These are phyloP conservation scores for Pseudochirops cupreus DNA, from an alignment of 2,797 vertebrate species.

Conservation along the genomic window DNA sequence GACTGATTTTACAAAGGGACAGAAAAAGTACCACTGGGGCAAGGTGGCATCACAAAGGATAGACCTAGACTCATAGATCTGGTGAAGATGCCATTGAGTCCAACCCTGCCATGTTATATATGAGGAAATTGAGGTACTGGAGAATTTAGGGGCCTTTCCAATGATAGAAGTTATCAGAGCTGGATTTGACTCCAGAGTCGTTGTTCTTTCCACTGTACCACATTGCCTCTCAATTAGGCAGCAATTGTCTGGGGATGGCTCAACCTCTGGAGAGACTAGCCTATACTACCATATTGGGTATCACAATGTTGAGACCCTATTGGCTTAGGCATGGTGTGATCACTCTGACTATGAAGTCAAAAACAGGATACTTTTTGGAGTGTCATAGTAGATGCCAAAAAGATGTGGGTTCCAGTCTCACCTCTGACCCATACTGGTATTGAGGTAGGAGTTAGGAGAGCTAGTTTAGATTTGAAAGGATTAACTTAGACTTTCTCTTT, in stretches of 20 bases:
- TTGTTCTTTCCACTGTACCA: neutral
- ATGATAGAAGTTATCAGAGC: neutral
- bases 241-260: neutral
- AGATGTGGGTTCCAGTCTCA: neutral
- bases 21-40: neutral
- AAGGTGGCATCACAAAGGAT: neutral
- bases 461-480: no score
- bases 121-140: neutral
- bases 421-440: neutral
- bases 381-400: neutral
- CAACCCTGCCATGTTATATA: neutral
- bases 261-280: neutral
- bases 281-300: neutral
- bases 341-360: neutral
- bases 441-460: no score
- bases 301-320: neutral
- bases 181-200: neutral
- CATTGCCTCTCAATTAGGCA: neutral
- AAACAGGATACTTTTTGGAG: neutral
- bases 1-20: neutral
- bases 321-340: neutral
- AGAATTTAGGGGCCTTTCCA: neutral
- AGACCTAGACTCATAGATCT: neutral
- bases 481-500: no score
- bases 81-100: neutral